Evolutionary conservation across 2,888 invertebrate species (phyloP).

Genomic region (Nemapogon koenigi): DNA sequence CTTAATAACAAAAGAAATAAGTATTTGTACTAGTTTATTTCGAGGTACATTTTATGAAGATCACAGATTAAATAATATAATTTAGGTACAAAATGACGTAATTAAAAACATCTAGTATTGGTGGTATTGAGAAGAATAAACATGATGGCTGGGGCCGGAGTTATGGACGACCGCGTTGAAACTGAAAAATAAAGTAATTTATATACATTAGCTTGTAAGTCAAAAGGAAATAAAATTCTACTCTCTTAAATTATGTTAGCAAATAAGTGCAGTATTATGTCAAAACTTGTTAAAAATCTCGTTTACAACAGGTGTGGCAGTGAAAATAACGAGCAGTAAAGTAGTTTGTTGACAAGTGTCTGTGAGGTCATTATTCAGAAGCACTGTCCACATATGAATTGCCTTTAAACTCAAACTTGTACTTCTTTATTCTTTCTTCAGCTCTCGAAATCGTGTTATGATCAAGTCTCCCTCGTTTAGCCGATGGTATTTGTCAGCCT

Average conservation of each 20-base stretch:
- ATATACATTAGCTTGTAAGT: not conserved
- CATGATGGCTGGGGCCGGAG: constrained; percentile 53
- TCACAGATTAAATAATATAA: constrained; percentile 45
- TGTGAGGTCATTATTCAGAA: too few relatives aligned
- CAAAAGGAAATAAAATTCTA: not conserved
- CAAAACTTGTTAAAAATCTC: constrained; percentile 28
- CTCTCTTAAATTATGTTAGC: not conserved
- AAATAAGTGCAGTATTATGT: constrained; percentile 8
- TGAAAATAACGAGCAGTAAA: constrained; percentile 16
- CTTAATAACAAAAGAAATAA: too few relatives aligned
- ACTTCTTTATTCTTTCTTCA: too few relatives aligned
- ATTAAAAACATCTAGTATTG: constrained; percentile 30
- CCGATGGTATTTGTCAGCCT: too few relatives aligned
- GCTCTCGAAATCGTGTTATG: too few relatives aligned
- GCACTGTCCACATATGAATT: too few relatives aligned
- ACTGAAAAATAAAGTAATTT: constrained; percentile 29
- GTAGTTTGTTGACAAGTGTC: constrained; percentile 25
- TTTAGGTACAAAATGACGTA: constrained; percentile 25
- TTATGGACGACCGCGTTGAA: constrained; percentile 59
- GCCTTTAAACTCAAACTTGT: too few relatives aligned
- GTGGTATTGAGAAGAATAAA: constrained; percentile 47
- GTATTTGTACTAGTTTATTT: constrained; percentile 4
- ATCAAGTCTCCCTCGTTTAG: too few relatives aligned
- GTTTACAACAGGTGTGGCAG: constrained; percentile 27
- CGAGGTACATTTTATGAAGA: constrained; percentile 24